Conservation (phyloP, 2,888 invertebrate species). For the Patella ulyssiponensis region DNA sequence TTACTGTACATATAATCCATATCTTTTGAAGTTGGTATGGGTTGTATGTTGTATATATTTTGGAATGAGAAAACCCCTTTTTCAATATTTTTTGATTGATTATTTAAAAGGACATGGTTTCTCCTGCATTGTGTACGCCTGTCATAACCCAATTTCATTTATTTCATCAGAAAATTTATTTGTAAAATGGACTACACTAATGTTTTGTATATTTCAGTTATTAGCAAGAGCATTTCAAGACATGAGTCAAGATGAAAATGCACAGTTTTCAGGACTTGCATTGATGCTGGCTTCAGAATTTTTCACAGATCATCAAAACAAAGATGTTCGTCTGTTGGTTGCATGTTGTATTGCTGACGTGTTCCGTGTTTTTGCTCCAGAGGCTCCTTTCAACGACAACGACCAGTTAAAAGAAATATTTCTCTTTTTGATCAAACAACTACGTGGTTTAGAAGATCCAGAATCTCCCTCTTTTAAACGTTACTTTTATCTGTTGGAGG, state of each 20-base stretch:
- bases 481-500: constrained; percentile 94
- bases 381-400: constrained; percentile 96
- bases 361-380: constrained; percentile 95
- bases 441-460: constrained; percentile 93
- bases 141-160: too few species aligned
- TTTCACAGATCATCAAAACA: constrained; percentile 89
- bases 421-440: constrained; percentile 92
- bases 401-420: constrained; percentile 89
- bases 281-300: constrained; percentile 93
- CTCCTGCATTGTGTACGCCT: too few species aligned
- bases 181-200: not conserved
- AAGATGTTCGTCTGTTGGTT: constrained; percentile 93
- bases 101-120: too few species aligned
- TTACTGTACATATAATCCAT: too few species aligned
- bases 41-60: too few species aligned
- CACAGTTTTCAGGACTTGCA: constrained; percentile 78
- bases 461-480: constrained; percentile 97
- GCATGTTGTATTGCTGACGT: constrained; percentile 99
- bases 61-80: too few species aligned
- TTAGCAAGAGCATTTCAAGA: constrained; percentile 92
- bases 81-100: too few species aligned
- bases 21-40: too few species aligned
- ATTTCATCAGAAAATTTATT: not conserved
- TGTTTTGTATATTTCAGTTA: constrained; percentile 50
- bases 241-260: constrained; percentile 93